phyloP scores from a whole-genome alignment of 2,888 invertebrate species.

The Marronus borbonicus region DNA sequence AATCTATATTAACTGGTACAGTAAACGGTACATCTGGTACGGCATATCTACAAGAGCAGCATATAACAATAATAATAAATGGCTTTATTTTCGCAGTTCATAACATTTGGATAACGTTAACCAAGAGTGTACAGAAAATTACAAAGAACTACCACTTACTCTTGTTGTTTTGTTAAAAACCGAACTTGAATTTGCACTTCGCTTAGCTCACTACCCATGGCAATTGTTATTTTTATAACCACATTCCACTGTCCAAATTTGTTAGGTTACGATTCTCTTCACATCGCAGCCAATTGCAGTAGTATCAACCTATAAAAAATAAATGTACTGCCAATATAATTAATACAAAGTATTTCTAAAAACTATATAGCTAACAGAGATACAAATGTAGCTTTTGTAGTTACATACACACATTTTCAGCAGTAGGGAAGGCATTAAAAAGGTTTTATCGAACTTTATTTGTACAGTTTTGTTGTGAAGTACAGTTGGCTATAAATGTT shows the following conservation, averaged over 20 bases:
- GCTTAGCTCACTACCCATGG: conserved; percentile 40
- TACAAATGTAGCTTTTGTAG: no score
- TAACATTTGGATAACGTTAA: no score
- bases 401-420: no score
- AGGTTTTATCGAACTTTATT: no score
- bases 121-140: no score
- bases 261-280: no score
- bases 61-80: neutral
- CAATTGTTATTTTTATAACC: conserved; percentile 34
- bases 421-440: no score
- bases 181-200: conserved; percentile 83
- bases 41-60: conserved; percentile 79
- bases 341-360: no score
- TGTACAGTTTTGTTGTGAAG: no score
- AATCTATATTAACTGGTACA: conserved; percentile 81
- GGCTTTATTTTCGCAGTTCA: no score
- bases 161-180: conserved; percentile 85
- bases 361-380: no score
- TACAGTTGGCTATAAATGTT: neutral
- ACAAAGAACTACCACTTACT: conserved; percentile 73
- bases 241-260: conserved; percentile 28
- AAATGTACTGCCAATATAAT: neutral
- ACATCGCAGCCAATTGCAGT: neutral
- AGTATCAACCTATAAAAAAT: neutral
- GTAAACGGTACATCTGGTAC: conserved; percentile 90